These are phyloP conservation scores for Mesoclemmys tuberculata DNA, from an alignment of 2,113 vertebrate species.

Conservation along the genomic window DNA sequence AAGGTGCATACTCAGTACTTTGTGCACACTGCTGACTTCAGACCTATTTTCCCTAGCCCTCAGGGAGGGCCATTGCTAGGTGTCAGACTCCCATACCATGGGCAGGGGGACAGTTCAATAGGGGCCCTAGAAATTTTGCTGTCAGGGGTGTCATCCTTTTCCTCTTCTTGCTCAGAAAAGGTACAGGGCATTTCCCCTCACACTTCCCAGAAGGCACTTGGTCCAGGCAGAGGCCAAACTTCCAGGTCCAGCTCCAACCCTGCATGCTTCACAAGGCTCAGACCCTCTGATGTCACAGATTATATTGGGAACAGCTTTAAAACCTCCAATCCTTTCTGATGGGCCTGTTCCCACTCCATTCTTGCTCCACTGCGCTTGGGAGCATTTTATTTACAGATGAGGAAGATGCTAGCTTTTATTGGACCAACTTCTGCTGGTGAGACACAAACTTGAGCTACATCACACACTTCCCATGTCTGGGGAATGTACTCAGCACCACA, in stretches of 20 bases:
- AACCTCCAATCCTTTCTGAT: fast-evolving
- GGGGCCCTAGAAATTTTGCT: not conserved
- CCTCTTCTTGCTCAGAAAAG: not conserved
- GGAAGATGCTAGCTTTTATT: not conserved
- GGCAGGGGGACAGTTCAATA: not conserved
- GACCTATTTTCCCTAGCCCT: not conserved
- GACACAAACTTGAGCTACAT: not conserved
- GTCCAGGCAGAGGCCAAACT: too few relatives aligned
- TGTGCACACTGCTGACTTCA: not conserved
- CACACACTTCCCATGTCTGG: not conserved
- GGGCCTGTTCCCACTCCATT: not conserved
- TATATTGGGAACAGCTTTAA: not conserved
- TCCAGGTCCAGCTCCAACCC: too few relatives aligned
- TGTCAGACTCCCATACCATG: not conserved
- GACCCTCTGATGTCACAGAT: too few relatives aligned
- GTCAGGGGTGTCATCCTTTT: not conserved
- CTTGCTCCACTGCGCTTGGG: not conserved
- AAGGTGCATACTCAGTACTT: not conserved
- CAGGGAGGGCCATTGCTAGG: not conserved
- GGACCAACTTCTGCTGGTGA: not conserved
- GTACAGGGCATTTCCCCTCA: not conserved
- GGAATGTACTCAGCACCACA: too few relatives aligned
- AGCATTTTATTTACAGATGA: not conserved
- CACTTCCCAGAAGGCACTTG: not conserved
- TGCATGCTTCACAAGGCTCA: too few relatives aligned